Evolutionary conservation across 2,113 vertebrate species (phyloP).

Genomic region (Bos indicus): DNA sequence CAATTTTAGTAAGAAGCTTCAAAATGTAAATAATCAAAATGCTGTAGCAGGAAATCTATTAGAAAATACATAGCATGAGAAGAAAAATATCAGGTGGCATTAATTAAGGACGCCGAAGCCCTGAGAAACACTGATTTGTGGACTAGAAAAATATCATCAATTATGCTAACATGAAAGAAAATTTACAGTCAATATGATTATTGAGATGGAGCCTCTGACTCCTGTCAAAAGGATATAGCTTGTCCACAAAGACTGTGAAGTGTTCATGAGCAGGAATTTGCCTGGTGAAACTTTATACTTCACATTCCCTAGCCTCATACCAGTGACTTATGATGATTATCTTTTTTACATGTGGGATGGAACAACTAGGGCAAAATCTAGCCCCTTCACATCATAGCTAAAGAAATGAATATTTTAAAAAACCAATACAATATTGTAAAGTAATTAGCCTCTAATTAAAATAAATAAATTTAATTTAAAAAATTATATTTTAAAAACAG

Average conservation of each 20-base stretch:
- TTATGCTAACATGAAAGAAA: not conserved
- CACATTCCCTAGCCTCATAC: not conserved
- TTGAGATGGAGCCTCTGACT: not conserved
- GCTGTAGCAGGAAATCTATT: constrained; percentile 21
- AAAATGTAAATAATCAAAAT: constrained; percentile 53
- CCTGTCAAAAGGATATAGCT: not conserved
- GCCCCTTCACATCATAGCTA: not conserved
- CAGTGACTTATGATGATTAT: not conserved
- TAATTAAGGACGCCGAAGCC: not conserved
- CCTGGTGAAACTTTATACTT: not conserved
- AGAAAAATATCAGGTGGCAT: not conserved
- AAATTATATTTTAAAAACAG: not conserved
- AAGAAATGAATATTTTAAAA: not conserved
- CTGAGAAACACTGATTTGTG: not conserved
- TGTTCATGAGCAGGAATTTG: not conserved
- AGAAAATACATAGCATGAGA: not conserved
- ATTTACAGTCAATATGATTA: not conserved
- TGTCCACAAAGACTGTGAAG: not conserved
- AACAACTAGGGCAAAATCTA: not conserved
- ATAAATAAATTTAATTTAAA: not conserved
- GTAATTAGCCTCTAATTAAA: too few species aligned
- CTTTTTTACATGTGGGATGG: not conserved
- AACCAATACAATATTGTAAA: too few species aligned
- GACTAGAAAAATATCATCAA: not conserved
- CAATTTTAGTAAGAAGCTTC: constrained; percentile 33